These are phyloP conservation scores for Pao palembangensis DNA, from an alignment of 2,113 vertebrate species.

Conservation along the genomic window DNA sequence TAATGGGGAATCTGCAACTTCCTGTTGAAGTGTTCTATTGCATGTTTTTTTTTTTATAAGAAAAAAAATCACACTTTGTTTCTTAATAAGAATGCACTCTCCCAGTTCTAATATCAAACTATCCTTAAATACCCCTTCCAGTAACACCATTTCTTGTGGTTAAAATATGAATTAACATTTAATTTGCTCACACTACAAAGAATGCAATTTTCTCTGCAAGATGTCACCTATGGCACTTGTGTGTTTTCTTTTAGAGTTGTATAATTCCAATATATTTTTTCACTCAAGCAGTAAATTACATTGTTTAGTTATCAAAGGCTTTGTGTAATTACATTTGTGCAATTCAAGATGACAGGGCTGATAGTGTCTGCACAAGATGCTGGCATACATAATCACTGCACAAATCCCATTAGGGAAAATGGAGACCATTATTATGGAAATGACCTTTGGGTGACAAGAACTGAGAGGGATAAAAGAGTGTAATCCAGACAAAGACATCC, in stretches of 20 bases:
- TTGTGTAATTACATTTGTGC: conserved; percentile 72
- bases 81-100: neutral
- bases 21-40: neutral
- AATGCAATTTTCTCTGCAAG: conserved; percentile 10
- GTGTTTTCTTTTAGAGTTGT: conserved; percentile 21
- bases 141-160: conserved; percentile 9
- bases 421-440: conserved; percentile 73
- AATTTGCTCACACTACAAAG: conserved; percentile 23
- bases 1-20: neutral
- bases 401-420: conserved; percentile 69
- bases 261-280: conserved; percentile 37
- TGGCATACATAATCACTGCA: conserved; percentile 68
- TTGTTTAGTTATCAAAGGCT: conserved; percentile 73
- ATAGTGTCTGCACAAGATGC: conserved; percentile 62
- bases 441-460: conserved; percentile 70
- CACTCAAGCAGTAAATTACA: conserved; percentile 67
- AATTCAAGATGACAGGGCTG: conserved; percentile 64
- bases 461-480: conserved; percentile 61
- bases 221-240: conserved; percentile 24
- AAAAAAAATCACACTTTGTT: neutral
- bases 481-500: conserved; percentile 58
- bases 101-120: neutral
- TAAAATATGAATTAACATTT: conserved; percentile 27
- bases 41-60: neutral
- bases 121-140: neutral